Evolutionary conservation across 2,888 invertebrate species (phyloP).

Genomic region (Tetragonula carbonaria): DNA sequence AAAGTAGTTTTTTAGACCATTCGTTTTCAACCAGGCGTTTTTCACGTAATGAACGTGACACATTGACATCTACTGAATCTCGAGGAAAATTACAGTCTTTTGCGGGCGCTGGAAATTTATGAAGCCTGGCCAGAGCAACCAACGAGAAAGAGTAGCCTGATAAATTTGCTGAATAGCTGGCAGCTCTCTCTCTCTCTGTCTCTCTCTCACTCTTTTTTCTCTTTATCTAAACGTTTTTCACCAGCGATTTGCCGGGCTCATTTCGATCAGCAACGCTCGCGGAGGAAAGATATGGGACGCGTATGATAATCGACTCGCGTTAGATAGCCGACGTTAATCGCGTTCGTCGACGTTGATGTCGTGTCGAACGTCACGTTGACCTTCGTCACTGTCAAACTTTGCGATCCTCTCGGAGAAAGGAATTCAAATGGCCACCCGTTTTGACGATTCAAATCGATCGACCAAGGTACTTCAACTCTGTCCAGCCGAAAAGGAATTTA

Average conservation of each 20-base stretch:
- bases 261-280: not conserved
- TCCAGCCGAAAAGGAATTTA: not conserved
- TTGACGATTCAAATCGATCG: not conserved
- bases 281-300: not conserved
- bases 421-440: not conserved
- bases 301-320: slow-evolving; percentile 19
- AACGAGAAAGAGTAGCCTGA: slow-evolving; percentile 42
- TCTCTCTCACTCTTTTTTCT: no score
- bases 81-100: slow-evolving; percentile 30
- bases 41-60: slow-evolving; percentile 37
- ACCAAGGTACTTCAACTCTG: not conserved
- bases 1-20: not conserved
- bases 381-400: slow-evolving; percentile 47
- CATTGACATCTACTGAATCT: slow-evolving; percentile 26
- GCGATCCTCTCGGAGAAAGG: not conserved
- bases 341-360: no score
- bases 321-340: slow-evolving; percentile 25
- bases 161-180: slow-evolving; percentile 51
- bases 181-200: slow-evolving; percentile 20
- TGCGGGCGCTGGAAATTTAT: slow-evolving; percentile 20
- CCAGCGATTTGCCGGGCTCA: slow-evolving; percentile 10
- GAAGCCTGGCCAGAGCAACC: not conserved
- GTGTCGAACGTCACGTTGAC: slow-evolving; percentile 9
- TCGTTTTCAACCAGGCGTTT: slow-evolving; percentile 6
- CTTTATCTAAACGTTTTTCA: slow-evolving; percentile 37